Conservation (phyloP, 1,140 invertebrate genomes). For the Leptestheria dahalacensis region DNA sequence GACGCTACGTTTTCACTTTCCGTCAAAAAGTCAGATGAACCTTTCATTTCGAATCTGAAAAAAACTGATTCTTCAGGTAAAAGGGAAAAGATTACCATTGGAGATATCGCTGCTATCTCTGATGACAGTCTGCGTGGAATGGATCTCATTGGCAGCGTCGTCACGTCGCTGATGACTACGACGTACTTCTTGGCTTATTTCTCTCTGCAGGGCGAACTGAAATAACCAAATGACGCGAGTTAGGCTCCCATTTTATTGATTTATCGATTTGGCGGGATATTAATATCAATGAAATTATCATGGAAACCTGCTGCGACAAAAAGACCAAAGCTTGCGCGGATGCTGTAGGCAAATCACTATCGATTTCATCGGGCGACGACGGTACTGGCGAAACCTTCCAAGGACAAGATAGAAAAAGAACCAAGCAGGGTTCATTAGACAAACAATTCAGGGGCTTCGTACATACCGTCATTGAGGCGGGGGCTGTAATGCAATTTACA, state of each 20-base stretch:
- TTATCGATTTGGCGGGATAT: too few relatives aligned
- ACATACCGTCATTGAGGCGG: background rate
- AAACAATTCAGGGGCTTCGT: background rate
- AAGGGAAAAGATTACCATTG: too few relatives aligned
- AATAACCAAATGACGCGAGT: too few relatives aligned
- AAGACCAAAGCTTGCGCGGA: slow-evolving; percentile 7
- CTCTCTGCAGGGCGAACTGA: too few relatives aligned
- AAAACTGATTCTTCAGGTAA: too few relatives aligned
- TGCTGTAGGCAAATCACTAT: background rate
- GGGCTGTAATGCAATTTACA: background rate
- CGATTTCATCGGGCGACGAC: background rate
- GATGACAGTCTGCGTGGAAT: background rate
- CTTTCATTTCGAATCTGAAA: too few relatives aligned
- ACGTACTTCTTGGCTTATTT: too few relatives aligned
- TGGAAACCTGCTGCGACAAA: slow-evolving; percentile 9
- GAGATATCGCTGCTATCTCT: background rate
- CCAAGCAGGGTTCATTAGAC: background rate
- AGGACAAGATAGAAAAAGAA: too few relatives aligned
- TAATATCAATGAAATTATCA: too few relatives aligned
- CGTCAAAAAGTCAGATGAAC: too few relatives aligned
- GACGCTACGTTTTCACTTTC: background rate
- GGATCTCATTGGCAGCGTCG: background rate
- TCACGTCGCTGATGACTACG: too few relatives aligned
- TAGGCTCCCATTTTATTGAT: too few relatives aligned
- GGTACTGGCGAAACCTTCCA: background rate